These are phyloP conservation scores for Takifugu bimaculatus DNA, from an alignment of 2,113 vertebrate genomes.

Conservation along the genomic window DNA sequence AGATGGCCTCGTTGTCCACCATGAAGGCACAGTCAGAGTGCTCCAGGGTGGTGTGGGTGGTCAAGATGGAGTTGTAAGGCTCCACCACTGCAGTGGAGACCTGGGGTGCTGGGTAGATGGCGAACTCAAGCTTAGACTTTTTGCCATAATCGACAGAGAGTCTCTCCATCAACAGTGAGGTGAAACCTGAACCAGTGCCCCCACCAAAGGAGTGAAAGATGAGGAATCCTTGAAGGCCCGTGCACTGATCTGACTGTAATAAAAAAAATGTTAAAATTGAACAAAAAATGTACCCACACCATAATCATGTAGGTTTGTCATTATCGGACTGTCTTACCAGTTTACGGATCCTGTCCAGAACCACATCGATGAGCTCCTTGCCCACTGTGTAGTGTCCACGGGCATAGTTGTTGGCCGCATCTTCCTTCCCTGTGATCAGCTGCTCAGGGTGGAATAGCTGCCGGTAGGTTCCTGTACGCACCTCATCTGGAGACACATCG, in stretches of 20 bases:
- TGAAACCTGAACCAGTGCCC: conserved; percentile 76
- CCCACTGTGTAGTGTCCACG: conserved; percentile 85
- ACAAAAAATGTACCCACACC: too few species aligned
- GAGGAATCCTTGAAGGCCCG: conserved; percentile 74
- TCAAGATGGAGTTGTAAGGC: conserved; percentile 88
- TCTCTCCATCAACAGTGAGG: conserved; percentile 75
- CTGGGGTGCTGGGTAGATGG: conserved; percentile 78
- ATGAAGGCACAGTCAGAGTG: conserved; percentile 73
- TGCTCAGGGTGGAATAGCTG: conserved; percentile 81
- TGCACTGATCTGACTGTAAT: conserved; percentile 68
- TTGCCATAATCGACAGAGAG: conserved; percentile 74
- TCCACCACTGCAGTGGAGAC: conserved; percentile 85
- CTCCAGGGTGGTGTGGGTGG: conserved; percentile 78
- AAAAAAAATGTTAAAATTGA: not conserved
- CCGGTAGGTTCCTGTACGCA: conserved; percentile 76
- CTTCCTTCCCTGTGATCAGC: conserved; percentile 80
- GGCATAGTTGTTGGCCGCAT: conserved; percentile 81
- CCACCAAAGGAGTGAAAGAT: conserved; percentile 76
- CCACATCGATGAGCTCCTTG: conserved; percentile 81
- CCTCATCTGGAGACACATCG: conserved; percentile 72
- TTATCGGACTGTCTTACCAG: conserved; percentile 62
- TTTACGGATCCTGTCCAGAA: conserved; percentile 83
- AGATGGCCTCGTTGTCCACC: conserved; percentile 71
- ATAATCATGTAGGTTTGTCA: too few species aligned
- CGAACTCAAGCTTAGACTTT: conserved; percentile 84